A percentile compares a stretch with the other conserved stretches of the same genome.
Evolutionary conservation across 2,888 invertebrate species (phyloP).

Genomic region (Frankliniella intonsa): DNA sequence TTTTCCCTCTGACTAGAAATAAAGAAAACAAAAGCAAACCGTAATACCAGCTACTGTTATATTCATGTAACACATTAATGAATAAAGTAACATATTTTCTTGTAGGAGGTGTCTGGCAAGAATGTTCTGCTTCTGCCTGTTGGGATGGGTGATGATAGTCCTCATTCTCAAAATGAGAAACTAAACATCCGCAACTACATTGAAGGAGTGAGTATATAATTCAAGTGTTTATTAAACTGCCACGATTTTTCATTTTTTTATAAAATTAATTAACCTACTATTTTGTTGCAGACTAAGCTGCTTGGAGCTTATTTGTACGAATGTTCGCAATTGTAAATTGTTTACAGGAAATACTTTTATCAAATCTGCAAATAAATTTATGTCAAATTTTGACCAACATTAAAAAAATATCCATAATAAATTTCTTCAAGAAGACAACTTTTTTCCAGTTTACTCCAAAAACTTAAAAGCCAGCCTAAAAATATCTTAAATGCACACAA

Average conservation of each 20-base stretch:
- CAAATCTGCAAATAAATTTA: too few relatives aligned
- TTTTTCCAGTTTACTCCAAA: too few relatives aligned
- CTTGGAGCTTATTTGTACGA: slow-evolving; percentile 87
- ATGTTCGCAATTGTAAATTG: slow-evolving; percentile 37
- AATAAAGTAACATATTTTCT: slow-evolving; percentile 30
- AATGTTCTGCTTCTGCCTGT: slow-evolving; percentile 93
- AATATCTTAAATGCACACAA: too few relatives aligned
- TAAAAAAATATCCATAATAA: too few relatives aligned
- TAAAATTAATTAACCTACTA: slow-evolving; percentile 36
- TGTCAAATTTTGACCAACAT: too few relatives aligned
- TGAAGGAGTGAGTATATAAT: slow-evolving; percentile 70
- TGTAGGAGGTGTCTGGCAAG: slow-evolving; percentile 81
- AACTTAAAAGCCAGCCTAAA: too few relatives aligned
- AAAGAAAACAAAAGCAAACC: neutral
- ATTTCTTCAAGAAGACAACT: too few relatives aligned
- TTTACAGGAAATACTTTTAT: neutral
- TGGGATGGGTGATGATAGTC: slow-evolving; percentile 94
- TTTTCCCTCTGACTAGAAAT: neutral
- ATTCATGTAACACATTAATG: neutral
- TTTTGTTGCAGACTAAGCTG: slow-evolving; percentile 75
- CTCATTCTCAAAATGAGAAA: slow-evolving; percentile 99
- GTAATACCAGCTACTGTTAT: neutral
- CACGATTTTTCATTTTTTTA: slow-evolving; percentile 31
- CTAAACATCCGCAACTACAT: slow-evolving; percentile 88
- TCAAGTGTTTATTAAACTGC: slow-evolving; percentile 30